Evolutionary conservation across 2,113 vertebrate genomes (phyloP), one percentile per base, ranked within the genome.

Genomic region (Callithrix jacchus): DNA sequence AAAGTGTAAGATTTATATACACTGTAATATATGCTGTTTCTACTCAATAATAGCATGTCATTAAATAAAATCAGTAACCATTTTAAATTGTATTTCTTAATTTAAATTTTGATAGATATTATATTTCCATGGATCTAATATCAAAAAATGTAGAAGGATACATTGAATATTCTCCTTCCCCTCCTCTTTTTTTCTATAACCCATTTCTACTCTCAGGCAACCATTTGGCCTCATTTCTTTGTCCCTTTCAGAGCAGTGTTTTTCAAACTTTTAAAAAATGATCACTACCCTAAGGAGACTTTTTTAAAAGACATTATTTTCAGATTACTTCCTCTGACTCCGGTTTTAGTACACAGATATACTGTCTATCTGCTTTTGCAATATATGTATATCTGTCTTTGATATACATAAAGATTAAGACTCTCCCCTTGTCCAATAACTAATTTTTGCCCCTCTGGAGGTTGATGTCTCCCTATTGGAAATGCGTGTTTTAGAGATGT

Each of bases 61-160:
- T 89, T 93, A 83, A 95, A 89, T 86, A 56, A 96, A 92, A 79
- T 95, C 23, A 10, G 30, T 89, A 82, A 40, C 14, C 16, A 68
- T 81, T 85, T 58, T 35, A 79, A 61, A 37, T 45, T 88, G 58
- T n/a, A 54, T 89, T 89, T 92, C 93, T 71, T 54, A 77, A 89
- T 52, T 74, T 93, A 84, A 89, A 81, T 76, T 97, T 95, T 85
- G 66, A 82, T 92, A 77, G 71, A 17, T 68, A 49, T 8, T 85
- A 37, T 58, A 61, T 12, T 90, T 23, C n/a, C 32, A 37, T 76
- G 32, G 21, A 80, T 64, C 6, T 93, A 84, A 79, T 71, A 47
- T 82, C 12, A 89, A 76, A 88, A 91, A 87, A 58, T 82, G 40
- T 81, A 45, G 58, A 91, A 76, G 1, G 5, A 56, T 14, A 76